Conservation (phyloP, 1,140 invertebrate species). For the Adelges cooleyi region DNA sequence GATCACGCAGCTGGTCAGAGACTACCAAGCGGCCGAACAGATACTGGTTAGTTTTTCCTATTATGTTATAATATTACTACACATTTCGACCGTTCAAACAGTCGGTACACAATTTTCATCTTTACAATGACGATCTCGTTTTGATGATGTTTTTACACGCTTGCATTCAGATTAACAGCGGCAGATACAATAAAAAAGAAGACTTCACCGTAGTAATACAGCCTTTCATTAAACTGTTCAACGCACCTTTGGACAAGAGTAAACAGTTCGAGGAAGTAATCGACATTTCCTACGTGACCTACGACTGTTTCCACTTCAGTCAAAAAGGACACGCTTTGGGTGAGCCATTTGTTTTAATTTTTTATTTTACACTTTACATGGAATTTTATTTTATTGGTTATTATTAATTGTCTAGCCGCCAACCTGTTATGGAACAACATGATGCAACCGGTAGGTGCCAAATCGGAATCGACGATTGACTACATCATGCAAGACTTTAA, state of each 20-base stretch:
- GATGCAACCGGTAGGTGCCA: constrained; percentile 55
- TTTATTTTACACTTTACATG: neutral
- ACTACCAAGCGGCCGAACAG: constrained; percentile 52
- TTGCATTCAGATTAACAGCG: constrained; percentile 44
- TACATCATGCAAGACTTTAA: constrained; percentile 47
- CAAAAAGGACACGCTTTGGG: constrained; percentile 56
- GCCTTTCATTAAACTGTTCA: constrained; percentile 48
- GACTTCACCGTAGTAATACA: constrained; percentile 61
- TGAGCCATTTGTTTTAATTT: constrained; percentile 33
- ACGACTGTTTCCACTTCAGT: constrained; percentile 67
- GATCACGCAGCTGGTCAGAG: constrained; percentile 46
- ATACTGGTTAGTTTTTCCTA: constrained; percentile 43
- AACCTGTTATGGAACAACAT: constrained; percentile 63
- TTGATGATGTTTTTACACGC: too few relatives aligned
- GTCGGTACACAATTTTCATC: too few relatives aligned
- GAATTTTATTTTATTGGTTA: too few relatives aligned
- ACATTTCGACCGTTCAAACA: neutral
- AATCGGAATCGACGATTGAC: constrained; percentile 45
- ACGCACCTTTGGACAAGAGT: constrained; percentile 39
- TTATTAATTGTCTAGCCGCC: too few relatives aligned
- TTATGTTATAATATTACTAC: too few relatives aligned
- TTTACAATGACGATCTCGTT: too few relatives aligned
- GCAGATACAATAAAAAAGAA: constrained; percentile 44
- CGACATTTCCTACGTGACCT: constrained; percentile 56
- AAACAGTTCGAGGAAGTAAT: constrained; percentile 36